Base-by-base conservation (phyloP, 1,140 invertebrate species). In the Doryteuthis pealeii region DNA sequence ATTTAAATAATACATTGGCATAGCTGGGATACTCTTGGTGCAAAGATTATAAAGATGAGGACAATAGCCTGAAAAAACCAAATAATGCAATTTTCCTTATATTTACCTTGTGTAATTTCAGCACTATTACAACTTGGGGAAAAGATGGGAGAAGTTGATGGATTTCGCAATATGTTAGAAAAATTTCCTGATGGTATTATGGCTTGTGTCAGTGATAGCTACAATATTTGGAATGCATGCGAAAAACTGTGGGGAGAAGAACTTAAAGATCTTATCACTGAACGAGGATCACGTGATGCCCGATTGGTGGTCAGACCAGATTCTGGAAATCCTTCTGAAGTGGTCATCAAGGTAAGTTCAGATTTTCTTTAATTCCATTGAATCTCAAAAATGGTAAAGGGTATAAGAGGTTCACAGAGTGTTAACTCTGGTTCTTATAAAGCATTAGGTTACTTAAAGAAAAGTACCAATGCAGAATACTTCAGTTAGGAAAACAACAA, bases 71-170 rank as follows among this genome's bases (percentile, higher is more conserved):
- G n/a, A n/a, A n/a, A n/a, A n/a, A n/a, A n/a, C n/a, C n/a, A n/a
- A n/a, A n/a, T n/a, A n/a, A n/a, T n/a, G n/a, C n/a, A n/a, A n/a
- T n/a, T n/a, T n/a, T n/a, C n/a, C n/a, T n/a, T n/a, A n/a, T n/a
- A n/a, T n/a, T n/a, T n/a, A n/a, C n/a, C n/a, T n/a, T n/a, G n/a
- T n/a, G n/a, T n/a, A n/a, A n/a, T n/a, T n/a, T n/a, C n/a, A 90
- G 89, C 76, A 90, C 90, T 8, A 89, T 90, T 35, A 90, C 89
- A 12, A 87, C 88, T 14, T 90, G 90, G 90, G 86, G 86, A 3
- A 79, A 79, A 73, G 79, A 85, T 2, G 85, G 86, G 86, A 33
- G 90, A 90, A 78, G 33, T 78, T 4, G 85, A 85, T 43, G 89
- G 89, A 1, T 90, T 86, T 78, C 74, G 78, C 33, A 89, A 90